Percentiles rank a stretch among this genome's conserved stretches.
These are phyloP conservation scores for Aplysia californica DNA, from an alignment of 1,140 invertebrate genomes.

Conservation along the genomic window DNA sequence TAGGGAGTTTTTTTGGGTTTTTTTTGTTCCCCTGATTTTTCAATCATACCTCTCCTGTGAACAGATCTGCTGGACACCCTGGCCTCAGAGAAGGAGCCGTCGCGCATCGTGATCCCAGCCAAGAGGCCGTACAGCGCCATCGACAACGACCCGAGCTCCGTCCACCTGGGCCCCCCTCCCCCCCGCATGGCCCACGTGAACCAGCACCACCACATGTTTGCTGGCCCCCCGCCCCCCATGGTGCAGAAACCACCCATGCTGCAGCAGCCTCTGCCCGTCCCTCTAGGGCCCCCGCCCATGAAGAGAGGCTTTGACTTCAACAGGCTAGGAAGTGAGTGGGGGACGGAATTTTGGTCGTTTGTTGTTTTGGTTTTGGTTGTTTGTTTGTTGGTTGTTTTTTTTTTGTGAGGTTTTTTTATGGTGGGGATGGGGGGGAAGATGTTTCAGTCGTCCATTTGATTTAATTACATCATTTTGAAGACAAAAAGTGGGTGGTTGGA, in stretches of 20 bases:
- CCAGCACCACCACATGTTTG: constrained; percentile 18
- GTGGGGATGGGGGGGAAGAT: neutral
- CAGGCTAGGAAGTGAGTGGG: constrained; percentile 52
- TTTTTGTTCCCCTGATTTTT: no score
- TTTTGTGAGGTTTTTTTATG: neutral
- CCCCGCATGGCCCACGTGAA: constrained; percentile 11
- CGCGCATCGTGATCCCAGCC: constrained; percentile 36
- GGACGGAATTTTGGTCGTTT: no score
- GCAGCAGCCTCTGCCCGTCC: neutral
- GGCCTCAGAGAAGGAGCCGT: no score
- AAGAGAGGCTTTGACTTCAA: constrained; percentile 51
- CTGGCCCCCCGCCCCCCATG: neutral
- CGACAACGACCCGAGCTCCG: neutral
- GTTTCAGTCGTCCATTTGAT: no score
- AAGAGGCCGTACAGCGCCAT: constrained; percentile 27
- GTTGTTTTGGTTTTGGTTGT: neutral
- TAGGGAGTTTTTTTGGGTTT: no score
- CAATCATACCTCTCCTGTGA: neutral
- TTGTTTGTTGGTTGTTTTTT: neutral
- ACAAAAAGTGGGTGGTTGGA: no score
- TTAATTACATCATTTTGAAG: no score
- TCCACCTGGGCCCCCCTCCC: constrained; percentile 14
- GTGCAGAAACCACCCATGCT: constrained; percentile 8
- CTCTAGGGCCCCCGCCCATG: constrained; percentile 14
- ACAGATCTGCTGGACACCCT: neutral